Evolutionary conservation across 2,797 vertebrate genomes (phyloP), one percentile per base, ranked within the genome.

Genomic region (Chromobotia macracanthus): DNA sequence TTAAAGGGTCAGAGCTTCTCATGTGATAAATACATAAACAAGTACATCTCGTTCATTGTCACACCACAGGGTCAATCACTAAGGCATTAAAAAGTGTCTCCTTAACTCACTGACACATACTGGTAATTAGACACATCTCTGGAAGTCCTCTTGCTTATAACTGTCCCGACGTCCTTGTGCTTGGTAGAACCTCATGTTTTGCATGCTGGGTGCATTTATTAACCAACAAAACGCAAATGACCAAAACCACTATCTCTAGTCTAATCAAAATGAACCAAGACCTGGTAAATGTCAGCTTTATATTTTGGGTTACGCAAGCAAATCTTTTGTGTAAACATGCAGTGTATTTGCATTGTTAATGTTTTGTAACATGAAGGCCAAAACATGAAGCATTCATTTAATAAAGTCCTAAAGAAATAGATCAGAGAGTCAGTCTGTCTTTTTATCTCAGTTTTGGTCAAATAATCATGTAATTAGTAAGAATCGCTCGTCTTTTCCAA

Each of bases 151-250:
- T 68, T 18, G 35, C 16, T 67, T 58, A 2, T 5, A 31, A 35
- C n/a, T 50, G 58, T 35, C 10, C 72, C 56, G 35, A 68, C 1
- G 38, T 66, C 25, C n/a, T 50, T 23, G 4, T 9, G 44, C 25
- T 60, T 23, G 44, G 10, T 38, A 41, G 35, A 9, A 38, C 28
- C 58, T n/a, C 10, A 23, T 50, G 56, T 63, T 78, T 80, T 67
- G 65, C 16, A 35, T 44, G 10, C 18, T 23, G 7, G 19, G 41
- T 53, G 15, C 69, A 66, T 66, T n/a, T 51, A 72, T 60, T 77
- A 70, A 77, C 44, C 28, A 12, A 70, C 41, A 67, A 18, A 51
- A 81, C 13, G 58, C 82, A 81, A 79, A 82, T 72, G 55, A 82
- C 5, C 3, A 5, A 63, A 71, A 68, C 73, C 55, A 50, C 28